Percentiles rank a stretch among this genome's conserved stretches.
phyloP scores from a whole-genome alignment of 1,140 invertebrate genomes.

The Coelopa frigida region DNA sequence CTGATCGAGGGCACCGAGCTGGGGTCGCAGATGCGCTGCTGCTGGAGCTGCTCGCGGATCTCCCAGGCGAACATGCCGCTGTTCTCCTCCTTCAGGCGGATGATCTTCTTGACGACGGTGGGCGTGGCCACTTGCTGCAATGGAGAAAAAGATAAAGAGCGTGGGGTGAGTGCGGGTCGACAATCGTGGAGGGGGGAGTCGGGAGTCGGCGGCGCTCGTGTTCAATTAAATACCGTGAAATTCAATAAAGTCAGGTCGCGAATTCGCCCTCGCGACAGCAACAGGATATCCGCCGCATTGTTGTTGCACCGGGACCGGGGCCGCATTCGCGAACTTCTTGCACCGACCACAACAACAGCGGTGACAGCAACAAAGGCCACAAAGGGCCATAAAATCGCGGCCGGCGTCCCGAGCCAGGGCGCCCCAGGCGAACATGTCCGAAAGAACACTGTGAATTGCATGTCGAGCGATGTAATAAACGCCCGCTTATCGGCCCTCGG shows the following conservation, averaged over 20 bases:
- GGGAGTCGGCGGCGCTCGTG: too few relatives aligned
- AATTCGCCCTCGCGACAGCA: neutral
- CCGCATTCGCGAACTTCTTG: neutral
- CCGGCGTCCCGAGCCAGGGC: constrained; percentile 7
- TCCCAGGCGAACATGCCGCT: constrained; percentile 91
- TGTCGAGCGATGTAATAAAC: neutral
- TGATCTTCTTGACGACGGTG: constrained; percentile 85
- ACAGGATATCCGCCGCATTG: too few relatives aligned
- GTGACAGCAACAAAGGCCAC: neutral
- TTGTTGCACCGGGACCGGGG: neutral
- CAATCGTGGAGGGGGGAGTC: too few relatives aligned
- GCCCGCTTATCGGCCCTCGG: neutral
- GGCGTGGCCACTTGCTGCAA: constrained; percentile 88
- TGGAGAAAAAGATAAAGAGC: constrained; percentile 20
- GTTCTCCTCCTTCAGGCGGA: constrained; percentile 84
- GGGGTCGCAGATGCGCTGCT: constrained; percentile 77
- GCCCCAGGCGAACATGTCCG: constrained; percentile 2
- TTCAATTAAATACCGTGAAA: constrained; percentile 39
- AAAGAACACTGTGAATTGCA: neutral
- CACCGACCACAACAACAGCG: neutral
- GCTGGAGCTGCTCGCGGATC: constrained; percentile 77
- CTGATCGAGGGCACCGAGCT: constrained; percentile 86
- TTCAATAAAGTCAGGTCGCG: constrained; percentile 34
- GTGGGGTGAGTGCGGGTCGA: too few relatives aligned
- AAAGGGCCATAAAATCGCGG: neutral